These are phyloP conservation scores for Andrena fulva DNA, from an alignment of 2,888 invertebrate species.

Conservation along the genomic window DNA sequence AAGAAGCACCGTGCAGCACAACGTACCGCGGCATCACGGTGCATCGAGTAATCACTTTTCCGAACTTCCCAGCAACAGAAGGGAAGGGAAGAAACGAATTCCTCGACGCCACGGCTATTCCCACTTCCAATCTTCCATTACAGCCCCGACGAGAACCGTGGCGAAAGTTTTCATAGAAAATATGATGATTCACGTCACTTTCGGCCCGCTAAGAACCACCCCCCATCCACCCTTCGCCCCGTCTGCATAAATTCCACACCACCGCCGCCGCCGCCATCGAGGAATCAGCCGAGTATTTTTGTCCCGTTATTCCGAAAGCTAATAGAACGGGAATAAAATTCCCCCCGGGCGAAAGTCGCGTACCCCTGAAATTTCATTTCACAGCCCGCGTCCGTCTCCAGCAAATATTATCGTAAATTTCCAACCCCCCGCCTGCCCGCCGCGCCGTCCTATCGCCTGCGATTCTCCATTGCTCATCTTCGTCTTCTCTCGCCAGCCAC, in stretches of 20 bases:
- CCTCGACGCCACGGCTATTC: conserved; percentile 1
- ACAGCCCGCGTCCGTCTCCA: conserved; percentile 35
- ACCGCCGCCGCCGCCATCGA: neutral
- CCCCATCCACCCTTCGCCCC: neutral
- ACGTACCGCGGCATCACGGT: neutral
- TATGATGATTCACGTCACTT: conserved; percentile 27
- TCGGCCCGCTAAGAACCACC: conserved; percentile 13
- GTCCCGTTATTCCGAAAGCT: conserved; percentile 34
- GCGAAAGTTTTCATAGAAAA: conserved; percentile 21
- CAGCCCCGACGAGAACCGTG: neutral
- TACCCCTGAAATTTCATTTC: conserved; percentile 60
- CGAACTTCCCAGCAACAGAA: neutral
- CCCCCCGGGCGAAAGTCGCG: conserved; percentile 19
- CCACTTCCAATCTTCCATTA: conserved; percentile 39
- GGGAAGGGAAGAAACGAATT: neutral
- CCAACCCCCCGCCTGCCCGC: conserved; percentile 9
- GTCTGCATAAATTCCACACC: conserved; percentile 33
- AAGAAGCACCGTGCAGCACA: no score
- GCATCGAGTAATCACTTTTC: neutral
- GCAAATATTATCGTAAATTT: conserved; percentile 71
- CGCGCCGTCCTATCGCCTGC: conserved; percentile 48
- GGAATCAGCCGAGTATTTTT: conserved; percentile 49
- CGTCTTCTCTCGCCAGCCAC: conserved; percentile 11
- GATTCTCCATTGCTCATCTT: conserved; percentile 51
- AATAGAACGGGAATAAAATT: conserved; percentile 52